Evolutionary conservation across 2,113 vertebrate species (phyloP), one percentile per base, ranked within the genome.

Genomic region (Oxygymnocypris stewartii): DNA sequence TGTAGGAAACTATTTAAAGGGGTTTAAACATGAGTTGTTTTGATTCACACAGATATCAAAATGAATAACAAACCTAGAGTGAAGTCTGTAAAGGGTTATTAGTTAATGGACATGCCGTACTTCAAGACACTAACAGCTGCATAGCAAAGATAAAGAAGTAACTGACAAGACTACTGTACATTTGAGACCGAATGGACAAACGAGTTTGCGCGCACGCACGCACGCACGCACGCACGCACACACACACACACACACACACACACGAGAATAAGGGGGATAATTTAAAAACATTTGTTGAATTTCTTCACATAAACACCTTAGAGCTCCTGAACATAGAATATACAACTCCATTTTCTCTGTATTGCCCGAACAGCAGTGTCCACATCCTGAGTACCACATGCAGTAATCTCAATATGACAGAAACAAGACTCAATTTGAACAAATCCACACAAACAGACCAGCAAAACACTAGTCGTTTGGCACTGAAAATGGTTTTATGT

Each of bases 101-200:
- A 76, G 69, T 75, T 79, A 74, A 74, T 18, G 23, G 81, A 74
- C 86, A 88, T 86, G 88, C 84, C 47, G 42, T 54, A 65, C 71
- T 61, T 79, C 6, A 20, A 10, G 28, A 80, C 63, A 87, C 44
- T 25, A 74, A 85, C 69, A 86, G 79, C 82, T 90, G 86, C 90
- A 91, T 86, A 91, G 87, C 86, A 59, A 57, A 90, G 75, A 79
- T 73, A 76, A 37, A 71, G 31, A 83, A 18, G 76, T 67, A 47
- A 74, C 77, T n/a, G 51, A 89, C 67, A 86, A 77, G 74, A 83
- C 81, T 87, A 79, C 51, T 89, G 88, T 90, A 88, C 87, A 89
- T 82, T 84, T 84, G 20, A 80, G 67, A 90, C 84, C 89, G 61
- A 87, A 86, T 59, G 37, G 40, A 37, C 6, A 28, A 20, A 81